Evolutionary conservation across 2,113 vertebrate genomes (phyloP), one percentile per base, ranked within the genome.

Genomic region (Arenaria interpres): DNA sequence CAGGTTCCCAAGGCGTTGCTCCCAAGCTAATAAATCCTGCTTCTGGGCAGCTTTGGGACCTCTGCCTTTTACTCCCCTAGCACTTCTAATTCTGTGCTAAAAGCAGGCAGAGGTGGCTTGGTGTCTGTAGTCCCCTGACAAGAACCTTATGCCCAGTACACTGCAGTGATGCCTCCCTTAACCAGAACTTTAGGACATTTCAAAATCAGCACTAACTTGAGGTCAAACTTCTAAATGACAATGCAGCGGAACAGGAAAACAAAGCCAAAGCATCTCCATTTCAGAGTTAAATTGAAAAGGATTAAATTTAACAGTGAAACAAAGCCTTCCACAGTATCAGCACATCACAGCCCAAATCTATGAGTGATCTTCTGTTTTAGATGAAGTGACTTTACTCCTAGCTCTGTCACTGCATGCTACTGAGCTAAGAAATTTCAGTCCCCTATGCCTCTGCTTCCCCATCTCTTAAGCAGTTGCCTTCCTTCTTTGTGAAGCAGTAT

Each of bases 401-500:
- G 72, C 63, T 83, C 68, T 93, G 64, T 73, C 63, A 53, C 73
- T 89, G 80, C 32, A 35, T 48, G 35, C 74, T 57, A 27, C 77
- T 48, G 62, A 79, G 53, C 43, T 88, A 82, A 71, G 80, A 76
- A 72, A 92, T 53, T 85, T 87, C 66, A 69, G 74, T 69, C 68
- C 62, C n/a, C 50, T 45, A 8, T 67, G 35, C 76, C 53, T 69
- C 78, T 86, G 73, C 54, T 93, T 89, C 32, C 35, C 79, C 57
- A 66, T 85, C 37, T 35, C 74, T 88, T 41, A 88, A 85, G 81
- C 63, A 48, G 45, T 57, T 91, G 87, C 62, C 30, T 95, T 81
- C 74, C 71, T 77, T 81, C 91, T 94, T 88, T 91, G 50, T 80
- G 75, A 97, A 96, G 63, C 94, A 89, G 74, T 96, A 95, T 93